These are phyloP conservation scores for Galleria mellonella DNA, from an alignment of 1,140 invertebrate genomes.

Conservation along the genomic window DNA sequence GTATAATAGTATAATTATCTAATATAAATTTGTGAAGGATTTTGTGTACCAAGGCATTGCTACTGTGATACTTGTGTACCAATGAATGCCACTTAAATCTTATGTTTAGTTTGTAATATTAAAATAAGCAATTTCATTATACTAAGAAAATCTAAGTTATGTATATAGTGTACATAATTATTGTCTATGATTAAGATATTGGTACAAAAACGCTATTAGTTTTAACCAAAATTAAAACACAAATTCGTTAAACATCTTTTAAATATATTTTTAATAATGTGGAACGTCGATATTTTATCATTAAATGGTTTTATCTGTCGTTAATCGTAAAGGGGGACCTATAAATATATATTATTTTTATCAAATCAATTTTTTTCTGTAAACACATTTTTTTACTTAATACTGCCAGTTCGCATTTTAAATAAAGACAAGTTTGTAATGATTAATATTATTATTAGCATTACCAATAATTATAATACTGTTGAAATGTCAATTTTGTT, in stretches of 20 bases:
- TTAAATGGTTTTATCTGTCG: constrained; percentile 5
- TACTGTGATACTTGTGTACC: constrained; percentile 48
- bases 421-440: too few species aligned
- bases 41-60: constrained; percentile 6
- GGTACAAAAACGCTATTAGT: constrained; percentile 14
- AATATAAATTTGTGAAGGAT: too few species aligned
- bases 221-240: constrained; percentile 32
- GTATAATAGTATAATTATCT: too few species aligned
- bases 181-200: constrained; percentile 18
- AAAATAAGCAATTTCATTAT: constrained; percentile 4
- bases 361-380: constrained; percentile 14
- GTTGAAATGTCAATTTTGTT: too few species aligned
- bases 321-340: constrained; percentile 43
- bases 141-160: constrained; percentile 21
- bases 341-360: constrained; percentile 29
- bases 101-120: constrained; percentile 2
- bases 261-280: constrained; percentile 25
- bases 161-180: constrained; percentile 51
- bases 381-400: constrained; percentile 11
- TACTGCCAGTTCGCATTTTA: constrained; percentile 34
- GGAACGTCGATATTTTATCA: constrained; percentile 35
- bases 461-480: too few species aligned
- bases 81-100: constrained; percentile 28
- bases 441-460: too few species aligned
- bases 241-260: constrained; percentile 18